phyloP scores from a whole-genome alignment of 2,113 vertebrate genomes.

The Hystrix brachyura region DNA sequence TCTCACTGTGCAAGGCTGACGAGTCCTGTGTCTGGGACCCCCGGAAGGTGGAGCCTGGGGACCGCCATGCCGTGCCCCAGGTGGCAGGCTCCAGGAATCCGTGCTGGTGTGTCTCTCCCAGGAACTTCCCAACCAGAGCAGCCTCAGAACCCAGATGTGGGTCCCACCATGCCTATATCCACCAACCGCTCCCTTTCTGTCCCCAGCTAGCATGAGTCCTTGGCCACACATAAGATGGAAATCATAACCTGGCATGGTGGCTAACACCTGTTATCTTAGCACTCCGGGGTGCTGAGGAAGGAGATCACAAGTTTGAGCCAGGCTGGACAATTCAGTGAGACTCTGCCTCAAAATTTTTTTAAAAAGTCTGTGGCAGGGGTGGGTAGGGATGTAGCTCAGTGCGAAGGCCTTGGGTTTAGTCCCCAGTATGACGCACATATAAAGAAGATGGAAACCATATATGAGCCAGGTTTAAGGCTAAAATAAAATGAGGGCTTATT shows the following conservation, averaged over 20 bases:
- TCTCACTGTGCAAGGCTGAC: neutral
- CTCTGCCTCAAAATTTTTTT: neutral
- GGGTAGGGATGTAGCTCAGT: neutral
- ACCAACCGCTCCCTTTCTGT: neutral
- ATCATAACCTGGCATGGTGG: neutral
- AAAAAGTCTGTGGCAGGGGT: neutral
- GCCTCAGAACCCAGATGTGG: neutral
- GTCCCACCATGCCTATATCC: neutral
- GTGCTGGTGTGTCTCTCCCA: accelerated
- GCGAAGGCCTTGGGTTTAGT: neutral
- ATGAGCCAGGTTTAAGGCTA: neutral
- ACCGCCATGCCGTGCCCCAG: accelerated
- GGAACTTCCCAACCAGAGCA: neutral
- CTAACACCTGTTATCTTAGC: neutral
- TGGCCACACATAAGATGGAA: neutral
- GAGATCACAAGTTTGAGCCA: neutral
- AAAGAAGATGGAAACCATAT: neutral
- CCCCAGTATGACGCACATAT: neutral
- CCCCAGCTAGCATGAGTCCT: neutral
- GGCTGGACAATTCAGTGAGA: neutral
- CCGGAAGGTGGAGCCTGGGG: no score
- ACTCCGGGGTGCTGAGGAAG: neutral
- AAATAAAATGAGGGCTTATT: neutral
- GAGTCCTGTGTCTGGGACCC: neutral
- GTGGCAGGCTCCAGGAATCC: neutral